Percentiles rank a stretch among this genome's conserved stretches.
Conservation (phyloP, 2,888 invertebrate genomes). For the Eucera pruinosa region DNA sequence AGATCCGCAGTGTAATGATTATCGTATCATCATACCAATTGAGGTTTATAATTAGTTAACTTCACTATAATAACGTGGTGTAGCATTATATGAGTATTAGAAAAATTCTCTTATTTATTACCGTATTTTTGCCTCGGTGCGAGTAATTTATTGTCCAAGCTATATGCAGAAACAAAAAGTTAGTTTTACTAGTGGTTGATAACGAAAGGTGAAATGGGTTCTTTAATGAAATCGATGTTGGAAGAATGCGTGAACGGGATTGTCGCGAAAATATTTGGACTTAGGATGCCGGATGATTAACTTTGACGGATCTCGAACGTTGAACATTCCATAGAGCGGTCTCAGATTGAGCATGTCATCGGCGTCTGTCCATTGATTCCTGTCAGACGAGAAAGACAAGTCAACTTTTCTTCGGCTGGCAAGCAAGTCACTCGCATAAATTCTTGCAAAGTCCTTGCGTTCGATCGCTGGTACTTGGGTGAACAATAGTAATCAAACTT, state of each 20-base stretch:
- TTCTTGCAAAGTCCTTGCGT: conserved; percentile 40
- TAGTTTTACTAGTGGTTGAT: neutral
- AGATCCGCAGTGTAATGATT: no score
- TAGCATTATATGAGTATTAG: no score
- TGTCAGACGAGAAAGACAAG: conserved; percentile 54
- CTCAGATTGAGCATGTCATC: conserved; percentile 52
- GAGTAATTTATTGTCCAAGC: no score
- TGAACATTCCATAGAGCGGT: conserved; percentile 30
- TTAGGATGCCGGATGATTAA: conserved; percentile 33
- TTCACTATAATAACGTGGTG: no score
- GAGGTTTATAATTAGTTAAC: no score
- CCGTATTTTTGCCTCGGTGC: no score
- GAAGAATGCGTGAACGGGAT: neutral
- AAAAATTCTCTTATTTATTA: no score
- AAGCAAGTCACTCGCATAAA: conserved; percentile 55
- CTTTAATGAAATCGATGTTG: no score
- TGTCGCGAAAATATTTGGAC: conserved; percentile 28
- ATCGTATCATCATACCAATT: no score
- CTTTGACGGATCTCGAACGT: conserved; percentile 49
- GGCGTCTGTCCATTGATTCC: conserved; percentile 56
- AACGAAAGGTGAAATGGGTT: no score
- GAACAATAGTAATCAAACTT: conserved; percentile 48
- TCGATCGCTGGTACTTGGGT: conserved; percentile 6
- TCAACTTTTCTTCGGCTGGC: conserved; percentile 48
- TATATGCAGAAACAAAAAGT: no score